Evolutionary conservation across 2,888 invertebrate genomes (phyloP).

Genomic region (Eumacrocentrus americanus): DNA sequence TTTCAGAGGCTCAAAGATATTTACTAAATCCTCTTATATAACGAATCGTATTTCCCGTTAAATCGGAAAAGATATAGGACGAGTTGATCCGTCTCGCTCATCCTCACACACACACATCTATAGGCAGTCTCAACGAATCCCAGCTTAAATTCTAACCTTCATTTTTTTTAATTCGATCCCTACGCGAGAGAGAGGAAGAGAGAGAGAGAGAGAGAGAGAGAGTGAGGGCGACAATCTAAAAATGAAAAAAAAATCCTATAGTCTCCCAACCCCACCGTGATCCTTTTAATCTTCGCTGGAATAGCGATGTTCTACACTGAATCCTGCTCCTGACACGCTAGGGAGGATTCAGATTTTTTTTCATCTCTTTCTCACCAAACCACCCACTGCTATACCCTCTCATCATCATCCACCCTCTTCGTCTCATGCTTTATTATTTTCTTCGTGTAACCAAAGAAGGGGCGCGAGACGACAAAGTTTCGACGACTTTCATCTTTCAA

Average conservation of each 20-base stretch:
- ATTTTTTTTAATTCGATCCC: slow-evolving; percentile 15
- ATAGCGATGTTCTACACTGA: slow-evolving; percentile 3
- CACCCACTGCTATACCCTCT: background rate
- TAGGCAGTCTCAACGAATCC: background rate
- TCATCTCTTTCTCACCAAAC: background rate
- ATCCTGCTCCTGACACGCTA: background rate
- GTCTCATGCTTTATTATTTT: slow-evolving; percentile 16
- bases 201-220: background rate
- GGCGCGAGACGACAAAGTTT: slow-evolving; percentile 22
- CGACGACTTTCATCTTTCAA: slow-evolving; percentile 9
- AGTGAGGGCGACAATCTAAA: no score
- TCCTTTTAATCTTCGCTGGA: slow-evolving; percentile 19
- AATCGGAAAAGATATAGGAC: slow-evolving; percentile 14
- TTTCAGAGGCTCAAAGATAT: slow-evolving; percentile 17
- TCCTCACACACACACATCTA: background rate
- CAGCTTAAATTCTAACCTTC: slow-evolving; percentile 18
- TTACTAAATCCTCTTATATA: slow-evolving; percentile 27
- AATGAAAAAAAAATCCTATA: background rate
- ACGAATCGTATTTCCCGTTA: slow-evolving; percentile 26
- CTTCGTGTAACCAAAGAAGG: background rate
- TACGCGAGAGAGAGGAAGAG: background rate
- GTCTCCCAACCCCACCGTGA: background rate
- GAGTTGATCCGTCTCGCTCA: slow-evolving; percentile 10
- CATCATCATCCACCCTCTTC: slow-evolving; percentile 9
- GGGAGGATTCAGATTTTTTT: slow-evolving; percentile 4